A percentile compares a stretch with the other conserved stretches of the same genome.
Evolutionary conservation across 2,113 vertebrate species (phyloP).

Genomic region (Paratilapia polleni): DNA sequence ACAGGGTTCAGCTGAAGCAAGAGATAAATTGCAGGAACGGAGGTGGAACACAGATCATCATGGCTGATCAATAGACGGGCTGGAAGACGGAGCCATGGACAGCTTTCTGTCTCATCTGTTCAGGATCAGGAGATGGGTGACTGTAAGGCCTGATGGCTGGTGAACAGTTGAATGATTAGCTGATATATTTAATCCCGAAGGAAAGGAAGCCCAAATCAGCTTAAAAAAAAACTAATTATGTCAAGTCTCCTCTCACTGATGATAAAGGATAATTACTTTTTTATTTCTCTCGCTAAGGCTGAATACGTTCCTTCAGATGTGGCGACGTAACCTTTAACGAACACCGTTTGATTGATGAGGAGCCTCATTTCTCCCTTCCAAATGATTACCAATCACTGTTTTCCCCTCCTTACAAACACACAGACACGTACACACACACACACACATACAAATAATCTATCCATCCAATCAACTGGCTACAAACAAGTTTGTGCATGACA

Average conservation of each 20-base stretch:
- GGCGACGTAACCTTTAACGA: constrained; percentile 81
- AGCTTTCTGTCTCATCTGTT: constrained; percentile 23
- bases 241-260: constrained; percentile 79
- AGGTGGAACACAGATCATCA: constrained; percentile 20
- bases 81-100: constrained; percentile 5
- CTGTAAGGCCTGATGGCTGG: constrained; percentile 15
- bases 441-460: constrained; percentile 26
- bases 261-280: constrained; percentile 86
- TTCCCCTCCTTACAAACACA: constrained; percentile 30
- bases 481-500: constrained; percentile 43
- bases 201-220: constrained; percentile 74
- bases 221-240: constrained; percentile 78
- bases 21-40: constrained; percentile 10
- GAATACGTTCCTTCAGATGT: constrained; percentile 71
- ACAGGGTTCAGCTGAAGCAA: background rate
- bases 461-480: constrained; percentile 17
- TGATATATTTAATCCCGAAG: constrained; percentile 68
- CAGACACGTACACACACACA: constrained; percentile 6
- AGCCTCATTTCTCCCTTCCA: constrained; percentile 67
- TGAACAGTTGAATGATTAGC: constrained; percentile 55
- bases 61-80: constrained; percentile 50
- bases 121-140: constrained; percentile 33
- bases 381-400: constrained; percentile 80
- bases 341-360: constrained; percentile 80
- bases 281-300: constrained; percentile 74